Base-by-base conservation (phyloP, 2,113 vertebrate species). In the Parotia lawesii region DNA sequence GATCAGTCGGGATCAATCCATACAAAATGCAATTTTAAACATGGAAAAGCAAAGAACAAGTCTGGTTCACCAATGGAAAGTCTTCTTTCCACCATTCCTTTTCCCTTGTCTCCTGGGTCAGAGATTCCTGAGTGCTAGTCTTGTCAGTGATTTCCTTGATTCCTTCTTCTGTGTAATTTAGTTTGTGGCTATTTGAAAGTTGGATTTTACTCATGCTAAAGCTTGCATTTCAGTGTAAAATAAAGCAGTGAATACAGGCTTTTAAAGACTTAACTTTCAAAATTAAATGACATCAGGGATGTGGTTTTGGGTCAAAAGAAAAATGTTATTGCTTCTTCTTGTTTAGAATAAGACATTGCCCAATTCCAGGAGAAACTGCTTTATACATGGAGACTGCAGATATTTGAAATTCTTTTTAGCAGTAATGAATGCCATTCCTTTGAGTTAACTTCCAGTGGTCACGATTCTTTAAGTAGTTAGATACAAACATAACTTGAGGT, bases 361-460 rank as follows among this genome's bases (percentile, higher is more conserved):
- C 51, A 48, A 0, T 81, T 87, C 23, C 45, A 77, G 67, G 56
- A 87, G 78, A 85, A 94, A 64, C 47, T 95, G 42, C 65, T 78
- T 82, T 69, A n/a, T 65, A 50, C 25, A 2, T 15, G 8, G n/a
- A 92, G 53, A 57, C 13, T 47, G 64, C 51, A 95, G 67, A 94
- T 94, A 74, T 8, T 91, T 93, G 18, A 73, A 94, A 96, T 91
- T 85, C 72, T 71, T 94, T 85, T 71, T 44, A 56, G 44, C 29
- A 69, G 62, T 66, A 91, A 44, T 61, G 54, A 87, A 82, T 94
- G 33, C 81, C 91, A 74, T 92, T 95, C 90, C 72, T 93, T 86
- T 67, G 85, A 91, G 74, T 92, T 75, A 84, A 37, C 40, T 35
- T 91, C 51, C 57, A 85, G 54, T 74, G 58, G 38, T 88, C 35